These are phyloP conservation scores for Pantherophis guttatus DNA, from an alignment of 2,113 vertebrate genomes.

Conservation along the genomic window DNA sequence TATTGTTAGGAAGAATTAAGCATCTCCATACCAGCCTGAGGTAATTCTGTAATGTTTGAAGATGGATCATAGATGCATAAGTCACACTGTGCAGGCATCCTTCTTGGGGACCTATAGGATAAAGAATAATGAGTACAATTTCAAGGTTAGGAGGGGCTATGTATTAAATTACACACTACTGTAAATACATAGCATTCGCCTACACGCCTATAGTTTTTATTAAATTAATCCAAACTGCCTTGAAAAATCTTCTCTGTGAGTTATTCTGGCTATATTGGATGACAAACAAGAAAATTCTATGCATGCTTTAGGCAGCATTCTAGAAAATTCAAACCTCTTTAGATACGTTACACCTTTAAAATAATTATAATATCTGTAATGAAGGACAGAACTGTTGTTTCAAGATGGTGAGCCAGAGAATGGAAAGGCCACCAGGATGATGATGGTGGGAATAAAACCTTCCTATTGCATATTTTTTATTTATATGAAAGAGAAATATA, in stretches of 20 bases:
- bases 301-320: not conserved
- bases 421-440: not conserved
- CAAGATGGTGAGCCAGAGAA: not conserved
- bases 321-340: not conserved
- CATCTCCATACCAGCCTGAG: constrained; percentile 82
- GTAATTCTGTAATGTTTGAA: constrained; percentile 91
- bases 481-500: not conserved
- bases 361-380: not conserved
- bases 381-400: not conserved
- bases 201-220: not conserved
- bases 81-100: constrained; percentile 86
- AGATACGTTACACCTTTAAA: not conserved
- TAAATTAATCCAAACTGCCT: not conserved
- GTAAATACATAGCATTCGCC: not conserved
- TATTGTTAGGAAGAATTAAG: not conserved
- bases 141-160: not conserved
- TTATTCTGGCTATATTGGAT: not conserved
- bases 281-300: not conserved
- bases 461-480: not conserved
- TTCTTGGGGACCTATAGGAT: constrained; percentile 81
- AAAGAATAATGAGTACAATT: not conserved
- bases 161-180: not conserved
- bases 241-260: not conserved
- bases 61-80: constrained; percentile 85
- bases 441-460: not conserved